Conservation (phyloP, 2,888 invertebrate genomes). For the Ypsolopha scabrella region DNA sequence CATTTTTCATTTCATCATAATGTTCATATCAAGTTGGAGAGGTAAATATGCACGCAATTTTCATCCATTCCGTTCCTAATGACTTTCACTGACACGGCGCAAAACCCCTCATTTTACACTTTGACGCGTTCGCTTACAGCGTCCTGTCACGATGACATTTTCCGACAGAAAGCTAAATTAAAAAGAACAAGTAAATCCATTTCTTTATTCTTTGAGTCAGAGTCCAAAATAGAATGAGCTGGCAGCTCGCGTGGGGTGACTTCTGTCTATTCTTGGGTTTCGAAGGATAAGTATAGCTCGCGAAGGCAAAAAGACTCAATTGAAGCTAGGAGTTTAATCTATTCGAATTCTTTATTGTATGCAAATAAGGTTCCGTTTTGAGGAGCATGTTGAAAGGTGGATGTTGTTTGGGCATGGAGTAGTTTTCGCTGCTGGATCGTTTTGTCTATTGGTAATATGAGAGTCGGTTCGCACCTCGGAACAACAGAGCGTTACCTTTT, state of each 20-base stretch:
- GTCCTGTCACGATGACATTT: slow-evolving; percentile 62
- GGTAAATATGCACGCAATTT: slow-evolving; percentile 67
- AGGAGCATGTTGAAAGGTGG: slow-evolving; percentile 16
- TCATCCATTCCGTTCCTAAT: slow-evolving; percentile 67
- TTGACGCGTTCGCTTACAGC: slow-evolving; percentile 68
- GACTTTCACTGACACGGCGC: slow-evolving; percentile 67
- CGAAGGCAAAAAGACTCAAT: slow-evolving; percentile 31
- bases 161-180: slow-evolving; percentile 44
- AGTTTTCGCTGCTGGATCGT: slow-evolving; percentile 37
- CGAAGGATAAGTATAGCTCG: slow-evolving; percentile 51
- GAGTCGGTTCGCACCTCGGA: slow-evolving; percentile 60
- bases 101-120: slow-evolving; percentile 70
- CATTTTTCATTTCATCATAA: slow-evolving; percentile 53
- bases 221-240: slow-evolving; percentile 33
- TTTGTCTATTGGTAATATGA: slow-evolving; percentile 64
- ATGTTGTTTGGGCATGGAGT: slow-evolving; percentile 12
- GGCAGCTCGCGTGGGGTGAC: slow-evolving; percentile 33
- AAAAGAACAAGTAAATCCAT: slow-evolving; percentile 22
- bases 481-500: slow-evolving; percentile 56
- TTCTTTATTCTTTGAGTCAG: slow-evolving; percentile 19
- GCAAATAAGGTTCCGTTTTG: slow-evolving; percentile 15
- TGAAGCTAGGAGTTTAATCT: slow-evolving; percentile 5
- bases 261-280: slow-evolving; percentile 62
- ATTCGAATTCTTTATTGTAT: slow-evolving; percentile 23
- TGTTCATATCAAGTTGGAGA: slow-evolving; percentile 58